These are phyloP conservation scores for Coregonus clupeaformis DNA, from an alignment of 2,113 vertebrate genomes.

Conservation along the genomic window DNA sequence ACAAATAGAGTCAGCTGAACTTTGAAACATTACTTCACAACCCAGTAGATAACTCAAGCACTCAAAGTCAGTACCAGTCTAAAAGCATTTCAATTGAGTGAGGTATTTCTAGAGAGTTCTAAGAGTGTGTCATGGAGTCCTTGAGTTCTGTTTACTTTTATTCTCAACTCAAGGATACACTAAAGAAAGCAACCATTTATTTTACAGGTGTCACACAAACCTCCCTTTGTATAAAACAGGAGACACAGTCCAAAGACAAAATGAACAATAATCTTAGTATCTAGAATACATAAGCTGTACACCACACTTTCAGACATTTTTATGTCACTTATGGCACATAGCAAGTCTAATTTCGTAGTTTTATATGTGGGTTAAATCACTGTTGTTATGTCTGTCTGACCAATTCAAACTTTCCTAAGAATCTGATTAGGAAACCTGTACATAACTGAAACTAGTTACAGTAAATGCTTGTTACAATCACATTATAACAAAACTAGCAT, in stretches of 20 bases:
- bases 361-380: neutral
- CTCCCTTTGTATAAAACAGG: neutral
- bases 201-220: neutral
- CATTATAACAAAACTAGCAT: neutral
- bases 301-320: neutral
- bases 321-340: neutral
- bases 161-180: neutral
- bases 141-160: neutral
- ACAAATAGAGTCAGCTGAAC: slow-evolving; percentile 14
- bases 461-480: no score
- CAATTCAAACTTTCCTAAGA: slow-evolving; percentile 31
- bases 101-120: neutral
- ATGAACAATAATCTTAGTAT: neutral
- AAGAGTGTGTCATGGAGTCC: slow-evolving; percentile 4
- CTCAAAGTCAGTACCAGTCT: slow-evolving; percentile 20
- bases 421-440: neutral
- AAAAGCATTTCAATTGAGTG: slow-evolving; percentile 23
- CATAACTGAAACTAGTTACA: neutral
- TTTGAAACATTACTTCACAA: slow-evolving; percentile 25
- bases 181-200: neutral
- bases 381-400: slow-evolving; percentile 20
- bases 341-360: no score
- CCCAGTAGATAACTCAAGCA: slow-evolving; percentile 29
- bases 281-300: neutral
- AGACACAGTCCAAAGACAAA: slow-evolving; percentile 26